Percentiles rank a stretch among this genome's conserved stretches.
Evolutionary conservation across 2,888 invertebrate genomes (phyloP).

Genomic region (Drosophila rubida): DNA sequence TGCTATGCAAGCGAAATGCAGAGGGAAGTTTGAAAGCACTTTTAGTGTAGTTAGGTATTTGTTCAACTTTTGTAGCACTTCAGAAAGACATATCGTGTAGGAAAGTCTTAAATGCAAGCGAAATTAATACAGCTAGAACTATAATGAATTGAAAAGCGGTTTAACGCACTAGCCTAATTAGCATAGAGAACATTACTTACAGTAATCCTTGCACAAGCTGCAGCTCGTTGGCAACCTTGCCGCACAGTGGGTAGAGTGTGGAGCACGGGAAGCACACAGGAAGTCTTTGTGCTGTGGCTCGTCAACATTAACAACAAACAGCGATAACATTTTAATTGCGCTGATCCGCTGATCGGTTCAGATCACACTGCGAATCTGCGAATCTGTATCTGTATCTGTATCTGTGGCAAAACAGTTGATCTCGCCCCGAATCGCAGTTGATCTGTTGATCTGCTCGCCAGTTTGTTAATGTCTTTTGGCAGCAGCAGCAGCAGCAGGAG

Average conservation of each 20-base stretch:
- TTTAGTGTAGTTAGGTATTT: too few relatives aligned
- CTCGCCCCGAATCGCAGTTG: slow-evolving; percentile 22
- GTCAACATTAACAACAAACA: slow-evolving; percentile 75
- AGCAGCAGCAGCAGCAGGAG: slow-evolving; percentile 37
- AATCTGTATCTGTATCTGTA: slow-evolving; percentile 19
- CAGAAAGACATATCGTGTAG: too few relatives aligned
- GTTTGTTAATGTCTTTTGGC: slow-evolving; percentile 79
- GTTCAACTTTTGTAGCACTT: too few relatives aligned
- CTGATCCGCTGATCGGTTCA: slow-evolving; percentile 63
- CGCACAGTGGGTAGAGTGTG: slow-evolving; percentile 28
- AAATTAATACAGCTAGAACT: too few relatives aligned
- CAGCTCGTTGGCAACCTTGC: background rate
- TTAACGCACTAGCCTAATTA: background rate
- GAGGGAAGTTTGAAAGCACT: too few relatives aligned
- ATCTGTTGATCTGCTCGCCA: slow-evolving; percentile 55
- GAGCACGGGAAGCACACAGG: slow-evolving; percentile 55
- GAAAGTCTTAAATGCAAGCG: too few relatives aligned
- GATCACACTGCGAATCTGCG: slow-evolving; percentile 46
- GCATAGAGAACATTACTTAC: background rate
- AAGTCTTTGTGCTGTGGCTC: slow-evolving; percentile 56
- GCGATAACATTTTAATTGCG: slow-evolving; percentile 79
- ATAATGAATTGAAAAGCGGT: too few relatives aligned
- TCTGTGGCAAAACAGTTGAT: slow-evolving; percentile 7
- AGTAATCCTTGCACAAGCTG: background rate
- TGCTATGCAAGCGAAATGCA: too few relatives aligned